Base-by-base conservation (phyloP, 2,113 vertebrate genomes). In the Rhinoptilus africanus region DNA sequence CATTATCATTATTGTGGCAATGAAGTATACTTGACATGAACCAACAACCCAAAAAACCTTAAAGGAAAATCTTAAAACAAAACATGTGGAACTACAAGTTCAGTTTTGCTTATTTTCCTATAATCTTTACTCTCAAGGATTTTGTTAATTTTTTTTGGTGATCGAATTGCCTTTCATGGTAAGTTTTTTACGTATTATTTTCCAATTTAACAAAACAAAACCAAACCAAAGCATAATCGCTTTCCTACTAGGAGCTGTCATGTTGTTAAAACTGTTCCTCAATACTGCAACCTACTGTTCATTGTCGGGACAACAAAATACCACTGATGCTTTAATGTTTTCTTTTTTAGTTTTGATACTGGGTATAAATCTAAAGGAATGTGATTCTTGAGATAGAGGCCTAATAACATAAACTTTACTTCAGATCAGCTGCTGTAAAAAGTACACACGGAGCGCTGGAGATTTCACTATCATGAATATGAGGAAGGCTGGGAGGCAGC, bases 231-330 rank as follows among this genome's bases (percentile, higher is more conserved):
- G 26, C 72, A 41, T 57, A 24, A 24, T 34, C 72, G 53, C 32
- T 64, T 84, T 72, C n/a, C 35, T 34, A 7, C 12, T 9, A 35
- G 43, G 48, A 85, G 34, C 26, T 6, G 6, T 50, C 17, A 9
- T 2, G 10, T 53, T 30, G 48, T 56, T 81, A 15, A 63, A 77
- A 64, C 8, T 12, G 37, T 34, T 93, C 54, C 79, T 92, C 84
- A 84, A 20, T n/a, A 64, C 95, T 92, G 95, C 87, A 64, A 67
- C 89, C 94, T 95, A 23, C 84, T 14, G 89, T 89, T 80, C 79
- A 9, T 23, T 24, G 23, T 35, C 60, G n/a, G 89, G 47, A 92
- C 48, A 67, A 75, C 12, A 3, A 47, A 82, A 45, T 10, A 54
- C 23, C 47, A 10, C 32, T 8, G 37, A 8, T 14, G 10, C 51